These are phyloP conservation scores for Eueremaeus valkanovi DNA, from an alignment of 2,888 invertebrate genomes.

Conservation along the genomic window DNA sequence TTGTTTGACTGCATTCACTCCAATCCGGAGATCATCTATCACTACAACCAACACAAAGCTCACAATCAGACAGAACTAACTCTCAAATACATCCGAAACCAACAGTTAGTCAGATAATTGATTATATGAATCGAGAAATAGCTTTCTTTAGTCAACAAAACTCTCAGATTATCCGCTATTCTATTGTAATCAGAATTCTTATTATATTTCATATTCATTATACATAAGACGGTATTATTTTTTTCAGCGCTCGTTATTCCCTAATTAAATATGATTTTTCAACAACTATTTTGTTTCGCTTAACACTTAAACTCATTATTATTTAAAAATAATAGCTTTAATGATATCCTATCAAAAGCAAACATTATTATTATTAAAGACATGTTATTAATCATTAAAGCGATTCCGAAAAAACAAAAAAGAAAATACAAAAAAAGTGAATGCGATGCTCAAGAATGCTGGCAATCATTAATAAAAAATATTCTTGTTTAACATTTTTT, in stretches of 20 bases:
- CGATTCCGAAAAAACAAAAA: not conserved
- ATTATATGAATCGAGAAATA: not conserved
- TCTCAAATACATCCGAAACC: not conserved
- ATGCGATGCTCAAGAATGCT: not conserved
- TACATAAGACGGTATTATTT: not conserved
- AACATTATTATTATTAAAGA: slow-evolving; percentile 6
- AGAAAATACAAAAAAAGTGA: not conserved
- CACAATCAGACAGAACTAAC: not conserved
- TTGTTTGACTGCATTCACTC: not conserved
- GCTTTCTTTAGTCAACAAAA: not conserved
- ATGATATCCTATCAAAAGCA: not conserved
- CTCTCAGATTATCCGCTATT: not conserved
- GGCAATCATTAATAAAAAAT: not conserved
- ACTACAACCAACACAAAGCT: not conserved
- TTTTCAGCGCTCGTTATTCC: not conserved
- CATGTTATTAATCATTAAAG: slow-evolving; percentile 1
- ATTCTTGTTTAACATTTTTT: no score
- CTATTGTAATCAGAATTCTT: not conserved
- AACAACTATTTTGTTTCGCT: not conserved
- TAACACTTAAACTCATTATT: not conserved
- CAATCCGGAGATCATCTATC: not conserved
- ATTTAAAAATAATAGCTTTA: not conserved
- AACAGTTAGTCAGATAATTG: slow-evolving; percentile 15
- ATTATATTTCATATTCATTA: not conserved
- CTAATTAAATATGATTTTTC: slow-evolving; percentile 10